These are phyloP conservation scores for Seira musarum DNA, from an alignment of 2,888 invertebrate genomes.

Conservation along the genomic window DNA sequence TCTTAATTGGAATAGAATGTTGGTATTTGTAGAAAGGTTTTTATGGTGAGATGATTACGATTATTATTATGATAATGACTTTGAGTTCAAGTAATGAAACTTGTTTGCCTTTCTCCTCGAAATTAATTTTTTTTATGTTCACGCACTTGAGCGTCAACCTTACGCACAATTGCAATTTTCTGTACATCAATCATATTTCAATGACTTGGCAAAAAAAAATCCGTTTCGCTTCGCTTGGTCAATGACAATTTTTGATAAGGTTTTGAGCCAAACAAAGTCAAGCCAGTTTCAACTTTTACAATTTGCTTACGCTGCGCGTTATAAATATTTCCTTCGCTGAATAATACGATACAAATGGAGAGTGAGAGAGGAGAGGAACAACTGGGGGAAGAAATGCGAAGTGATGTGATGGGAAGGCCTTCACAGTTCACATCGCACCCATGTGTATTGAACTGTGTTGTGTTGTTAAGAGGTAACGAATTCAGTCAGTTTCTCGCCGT, in stretches of 20 bases:
- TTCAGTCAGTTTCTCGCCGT: too few relatives aligned
- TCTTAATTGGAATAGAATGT: too few relatives aligned
- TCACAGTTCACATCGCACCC: neutral
- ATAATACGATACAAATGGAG: neutral
- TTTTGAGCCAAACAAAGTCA: too few relatives aligned
- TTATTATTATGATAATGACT: too few relatives aligned
- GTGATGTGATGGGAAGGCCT: neutral
- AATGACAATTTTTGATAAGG: constrained; percentile 10
- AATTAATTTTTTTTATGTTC: neutral
- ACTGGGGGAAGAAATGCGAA: neutral
- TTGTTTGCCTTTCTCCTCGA: constrained; percentile 4
- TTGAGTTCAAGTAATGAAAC: neutral
- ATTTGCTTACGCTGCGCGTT: too few relatives aligned
- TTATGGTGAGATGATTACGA: too few relatives aligned
- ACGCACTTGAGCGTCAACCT: constrained; percentile 15
- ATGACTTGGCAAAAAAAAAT: neutral
- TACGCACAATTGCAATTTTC: neutral
- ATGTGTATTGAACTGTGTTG: too few relatives aligned
- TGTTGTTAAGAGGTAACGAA: too few relatives aligned
- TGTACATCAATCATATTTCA: constrained; percentile 11
- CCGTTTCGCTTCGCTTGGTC: neutral
- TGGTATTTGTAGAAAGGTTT: too few relatives aligned
- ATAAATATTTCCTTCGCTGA: neutral
- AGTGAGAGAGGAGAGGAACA: neutral
- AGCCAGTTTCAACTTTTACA: neutral